These are phyloP conservation scores for Brachionus rotundiformis DNA, from an alignment of 1,140 invertebrate species.

Conservation along the genomic window DNA sequence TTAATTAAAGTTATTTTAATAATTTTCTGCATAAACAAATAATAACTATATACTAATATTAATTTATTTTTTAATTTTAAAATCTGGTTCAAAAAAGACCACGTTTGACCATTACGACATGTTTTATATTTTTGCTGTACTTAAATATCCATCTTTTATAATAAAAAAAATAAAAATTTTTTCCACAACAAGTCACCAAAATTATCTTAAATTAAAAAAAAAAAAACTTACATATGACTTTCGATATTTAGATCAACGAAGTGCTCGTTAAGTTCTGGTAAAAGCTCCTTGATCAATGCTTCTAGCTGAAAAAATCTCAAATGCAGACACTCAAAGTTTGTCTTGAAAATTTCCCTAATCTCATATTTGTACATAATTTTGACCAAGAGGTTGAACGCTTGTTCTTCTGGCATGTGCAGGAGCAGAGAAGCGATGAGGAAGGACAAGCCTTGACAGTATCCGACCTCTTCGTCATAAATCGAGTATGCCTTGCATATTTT, in stretches of 20 bases:
- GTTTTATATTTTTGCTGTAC: too few relatives aligned
- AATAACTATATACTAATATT: too few relatives aligned
- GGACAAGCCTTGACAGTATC: conserved; percentile 96
- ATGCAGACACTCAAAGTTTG: conserved; percentile 92
- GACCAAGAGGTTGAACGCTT: conserved; percentile 93
- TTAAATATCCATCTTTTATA: too few relatives aligned
- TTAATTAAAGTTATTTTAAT: too few relatives aligned
- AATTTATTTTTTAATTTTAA: too few relatives aligned
- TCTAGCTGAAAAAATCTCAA: conserved; percentile 94
- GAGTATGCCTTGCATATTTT: conserved; percentile 92
- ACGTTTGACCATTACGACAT: too few relatives aligned
- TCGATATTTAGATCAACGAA: conserved; percentile 88
- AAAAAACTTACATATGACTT: conserved; percentile 82
- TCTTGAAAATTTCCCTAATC: conserved; percentile 88
- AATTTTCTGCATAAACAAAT: too few relatives aligned
- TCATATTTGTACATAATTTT: conserved; percentile 96
- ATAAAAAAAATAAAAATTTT: too few relatives aligned
- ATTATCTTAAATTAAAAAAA: not conserved
- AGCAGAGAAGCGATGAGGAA: conserved; percentile 91
- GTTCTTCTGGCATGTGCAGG: conserved; percentile 98
- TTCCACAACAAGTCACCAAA: too few relatives aligned
- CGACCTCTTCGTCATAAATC: conserved; percentile 92
- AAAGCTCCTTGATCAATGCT: conserved; percentile 86
- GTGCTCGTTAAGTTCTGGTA: conserved; percentile 84
- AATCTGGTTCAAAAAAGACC: too few relatives aligned